Conservation (phyloP, 2,797 vertebrate genomes). For the Aplochiton taeniatus region DNA sequence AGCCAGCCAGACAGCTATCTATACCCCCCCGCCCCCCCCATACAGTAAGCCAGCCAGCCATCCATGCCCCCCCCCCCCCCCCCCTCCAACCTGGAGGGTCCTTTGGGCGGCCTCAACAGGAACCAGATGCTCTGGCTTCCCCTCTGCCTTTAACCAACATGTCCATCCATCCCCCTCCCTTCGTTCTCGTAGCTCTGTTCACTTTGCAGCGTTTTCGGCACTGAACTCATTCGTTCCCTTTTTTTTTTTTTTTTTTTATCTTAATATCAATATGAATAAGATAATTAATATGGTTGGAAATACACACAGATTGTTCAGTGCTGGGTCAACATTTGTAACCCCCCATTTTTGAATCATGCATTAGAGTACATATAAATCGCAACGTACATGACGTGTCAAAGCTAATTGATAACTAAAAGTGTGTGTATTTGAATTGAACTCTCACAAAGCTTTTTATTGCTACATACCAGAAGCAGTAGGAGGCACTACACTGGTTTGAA, state of each 20-base stretch:
- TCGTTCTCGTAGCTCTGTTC: not conserved
- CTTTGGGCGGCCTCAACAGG: constrained; percentile 31
- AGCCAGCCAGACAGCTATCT: constrained; percentile 3
- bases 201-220: not conserved
- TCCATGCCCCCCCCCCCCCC: not conserved
- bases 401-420: too few relatives aligned
- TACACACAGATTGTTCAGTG: not conserved
- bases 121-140: constrained; percentile 62
- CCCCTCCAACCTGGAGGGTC: constrained; percentile 38
- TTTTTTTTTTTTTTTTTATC: too few relatives aligned
- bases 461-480: too few relatives aligned
- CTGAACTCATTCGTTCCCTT: not conserved
- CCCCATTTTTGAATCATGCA: not conserved
- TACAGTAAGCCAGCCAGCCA: constrained; percentile 7
- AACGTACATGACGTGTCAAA: too few relatives aligned
- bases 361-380: not conserved
- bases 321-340: constrained; percentile 5
- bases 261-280: too few relatives aligned
- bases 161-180: constrained; percentile 11
- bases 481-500: too few relatives aligned
- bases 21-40: too few relatives aligned
- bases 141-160: constrained; percentile 11
- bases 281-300: too few relatives aligned
- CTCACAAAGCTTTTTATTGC: too few relatives aligned
- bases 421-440: too few relatives aligned